phyloP scores from a whole-genome alignment of 1,140 invertebrate species.

The Tigriopus japonicus region DNA sequence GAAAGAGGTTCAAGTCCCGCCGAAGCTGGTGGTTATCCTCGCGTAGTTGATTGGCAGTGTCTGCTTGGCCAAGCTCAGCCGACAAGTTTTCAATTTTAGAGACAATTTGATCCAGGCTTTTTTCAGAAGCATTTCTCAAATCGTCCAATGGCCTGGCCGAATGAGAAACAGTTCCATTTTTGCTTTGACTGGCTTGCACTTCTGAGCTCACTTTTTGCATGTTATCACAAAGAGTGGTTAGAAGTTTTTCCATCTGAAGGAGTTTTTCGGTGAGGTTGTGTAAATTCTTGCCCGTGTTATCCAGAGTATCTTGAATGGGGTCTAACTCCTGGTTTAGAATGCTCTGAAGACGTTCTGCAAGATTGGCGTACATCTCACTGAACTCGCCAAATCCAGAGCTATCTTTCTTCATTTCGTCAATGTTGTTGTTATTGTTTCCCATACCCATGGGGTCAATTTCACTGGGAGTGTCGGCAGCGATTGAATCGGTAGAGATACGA shows the following conservation, averaged over 20 bases:
- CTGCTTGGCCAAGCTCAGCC: neutral
- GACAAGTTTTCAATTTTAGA: neutral
- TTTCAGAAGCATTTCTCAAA: neutral
- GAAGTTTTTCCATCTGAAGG: neutral
- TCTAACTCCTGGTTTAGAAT: neutral
- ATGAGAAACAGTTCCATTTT: neutral
- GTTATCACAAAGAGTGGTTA: neutral
- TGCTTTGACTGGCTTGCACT: neutral
- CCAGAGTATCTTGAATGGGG: neutral
- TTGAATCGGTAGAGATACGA: too few relatives aligned
- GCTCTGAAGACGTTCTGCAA: neutral
- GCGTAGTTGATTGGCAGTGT: conserved; percentile 3
- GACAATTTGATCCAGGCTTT: neutral
- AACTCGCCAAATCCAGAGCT: too few relatives aligned
- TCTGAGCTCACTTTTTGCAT: neutral
- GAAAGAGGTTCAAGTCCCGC: neutral
- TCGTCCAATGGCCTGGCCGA: neutral
- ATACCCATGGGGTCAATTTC: too few relatives aligned
- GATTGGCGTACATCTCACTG: too few relatives aligned
- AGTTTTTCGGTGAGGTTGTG: neutral
- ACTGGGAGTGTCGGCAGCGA: too few relatives aligned
- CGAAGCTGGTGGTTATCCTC: conserved; percentile 4
- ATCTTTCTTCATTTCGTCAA: too few relatives aligned
- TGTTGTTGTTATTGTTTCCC: too few relatives aligned
- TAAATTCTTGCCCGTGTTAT: neutral